Percentiles rank a stretch among this genome's conserved stretches.
These are phyloP conservation scores for Nesoenas mayeri DNA, from an alignment of 2,113 vertebrate species.

Conservation along the genomic window DNA sequence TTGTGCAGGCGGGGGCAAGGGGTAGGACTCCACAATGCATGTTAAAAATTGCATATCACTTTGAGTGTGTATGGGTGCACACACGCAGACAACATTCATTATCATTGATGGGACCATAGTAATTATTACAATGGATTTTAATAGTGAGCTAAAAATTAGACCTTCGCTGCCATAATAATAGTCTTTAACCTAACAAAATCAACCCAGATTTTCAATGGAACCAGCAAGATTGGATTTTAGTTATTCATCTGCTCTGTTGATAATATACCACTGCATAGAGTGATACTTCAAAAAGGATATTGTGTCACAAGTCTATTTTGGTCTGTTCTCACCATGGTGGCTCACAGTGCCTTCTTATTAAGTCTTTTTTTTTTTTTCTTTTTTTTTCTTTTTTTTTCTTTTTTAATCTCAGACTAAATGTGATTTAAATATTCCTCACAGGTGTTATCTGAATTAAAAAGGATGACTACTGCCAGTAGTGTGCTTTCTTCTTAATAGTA, in stretches of 20 bases:
- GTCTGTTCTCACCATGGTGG: conserved; percentile 21
- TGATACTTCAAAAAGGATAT: conserved; percentile 4
- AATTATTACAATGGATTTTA: conserved; percentile 65
- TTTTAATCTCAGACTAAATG: conserved; percentile 52
- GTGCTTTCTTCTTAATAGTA: conserved; percentile 54
- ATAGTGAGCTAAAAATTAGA: conserved; percentile 32
- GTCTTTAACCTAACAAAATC: conserved; percentile 49
- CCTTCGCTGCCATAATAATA: conserved; percentile 10
- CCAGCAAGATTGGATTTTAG: conserved; percentile 16
- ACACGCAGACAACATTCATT: not conserved
- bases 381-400: conserved; percentile 6
- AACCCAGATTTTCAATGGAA: conserved; percentile 30
- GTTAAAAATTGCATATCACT: conserved; percentile 15
- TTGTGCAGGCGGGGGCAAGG: not conserved
- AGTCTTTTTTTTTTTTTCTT: conserved; percentile 5
- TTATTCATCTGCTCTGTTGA: conserved; percentile 33
- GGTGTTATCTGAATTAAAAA: conserved; percentile 62
- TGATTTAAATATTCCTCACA: conserved; percentile 69
- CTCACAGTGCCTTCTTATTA: conserved; percentile 40
- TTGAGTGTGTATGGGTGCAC: not conserved
- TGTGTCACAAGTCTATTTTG: conserved; percentile 55
- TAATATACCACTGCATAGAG: conserved; percentile 2
- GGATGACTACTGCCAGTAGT: conserved; percentile 39
- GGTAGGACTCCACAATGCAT: not conserved
- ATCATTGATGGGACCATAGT: conserved; percentile 38